phyloP scores from a whole-genome alignment of 1,140 invertebrate species.

The Lysiphlebus fabarum region DNA sequence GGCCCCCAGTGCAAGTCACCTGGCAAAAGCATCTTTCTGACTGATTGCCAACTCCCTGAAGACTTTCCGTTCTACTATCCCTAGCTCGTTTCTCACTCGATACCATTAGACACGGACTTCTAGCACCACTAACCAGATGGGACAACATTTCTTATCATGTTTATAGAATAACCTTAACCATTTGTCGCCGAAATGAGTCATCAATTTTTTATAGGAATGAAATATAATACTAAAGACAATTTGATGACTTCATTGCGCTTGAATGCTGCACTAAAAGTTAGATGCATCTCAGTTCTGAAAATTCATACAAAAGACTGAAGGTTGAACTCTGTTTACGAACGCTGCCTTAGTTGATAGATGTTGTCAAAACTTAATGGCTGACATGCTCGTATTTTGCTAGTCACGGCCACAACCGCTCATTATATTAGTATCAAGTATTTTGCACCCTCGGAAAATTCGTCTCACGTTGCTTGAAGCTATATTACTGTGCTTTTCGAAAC shows the following conservation, averaged over 20 bases:
- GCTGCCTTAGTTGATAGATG: conserved; percentile 39
- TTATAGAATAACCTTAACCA: background rate
- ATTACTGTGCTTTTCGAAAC: background rate
- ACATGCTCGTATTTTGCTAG: conserved; percentile 29
- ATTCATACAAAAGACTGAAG: conserved; percentile 17
- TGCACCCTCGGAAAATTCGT: background rate
- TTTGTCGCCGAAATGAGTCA: background rate
- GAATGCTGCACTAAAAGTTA: conserved; percentile 27
- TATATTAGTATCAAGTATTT: too few relatives aligned
- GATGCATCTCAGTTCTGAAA: too few relatives aligned
- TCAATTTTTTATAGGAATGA: background rate
- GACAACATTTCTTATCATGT: background rate
- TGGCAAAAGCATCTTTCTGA: conserved; percentile 39
- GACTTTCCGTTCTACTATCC: background rate
- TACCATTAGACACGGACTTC: conserved; percentile 7
- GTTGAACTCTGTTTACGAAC: conserved; percentile 43
- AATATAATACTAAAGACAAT: conserved; percentile 19
- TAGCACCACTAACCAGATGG: conserved; percentile 1
- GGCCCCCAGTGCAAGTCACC: conserved; percentile 32
- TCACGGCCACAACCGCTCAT: conserved; percentile 18
- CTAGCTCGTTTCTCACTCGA: background rate
- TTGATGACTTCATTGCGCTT: conserved; percentile 28
- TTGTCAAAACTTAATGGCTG: conserved; percentile 42
- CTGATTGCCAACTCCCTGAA: conserved; percentile 48
- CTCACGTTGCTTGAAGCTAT: background rate